Conservation (phyloP, 1,140 invertebrate genomes). For the Drosophila bipectinata region DNA sequence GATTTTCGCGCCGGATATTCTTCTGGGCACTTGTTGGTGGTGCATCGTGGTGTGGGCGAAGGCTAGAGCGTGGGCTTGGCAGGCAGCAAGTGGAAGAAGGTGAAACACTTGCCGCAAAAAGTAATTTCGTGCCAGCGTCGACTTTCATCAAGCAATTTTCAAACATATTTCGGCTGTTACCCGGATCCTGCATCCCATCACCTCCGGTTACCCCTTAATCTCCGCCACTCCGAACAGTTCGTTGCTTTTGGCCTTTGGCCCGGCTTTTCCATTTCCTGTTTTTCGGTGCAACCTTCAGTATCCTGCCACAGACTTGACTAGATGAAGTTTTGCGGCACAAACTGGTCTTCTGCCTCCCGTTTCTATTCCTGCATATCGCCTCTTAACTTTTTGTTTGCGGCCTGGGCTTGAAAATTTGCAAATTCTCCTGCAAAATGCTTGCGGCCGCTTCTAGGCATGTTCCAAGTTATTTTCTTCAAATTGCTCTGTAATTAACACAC, state of each 20-base stretch:
- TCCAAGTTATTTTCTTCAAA: conserved; percentile 33
- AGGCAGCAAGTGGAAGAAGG: conserved; percentile 24
- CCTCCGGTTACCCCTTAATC: not conserved
- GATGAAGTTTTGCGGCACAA: conserved; percentile 52
- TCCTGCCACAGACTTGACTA: conserved; percentile 50
- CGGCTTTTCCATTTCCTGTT: conserved; percentile 51
- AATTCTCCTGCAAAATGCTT: conserved; percentile 44
- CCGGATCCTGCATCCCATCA: not conserved
- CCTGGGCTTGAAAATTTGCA: conserved; percentile 45
- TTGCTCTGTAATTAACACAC: conserved; percentile 54
- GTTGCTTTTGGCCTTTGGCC: conserved; percentile 12
- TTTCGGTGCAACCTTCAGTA: conserved; percentile 21
- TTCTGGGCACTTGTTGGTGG: conserved; percentile 45
- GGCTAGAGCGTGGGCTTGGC: no score
- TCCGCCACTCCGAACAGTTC: conserved; percentile 2
- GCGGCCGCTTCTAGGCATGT: conserved; percentile 26
- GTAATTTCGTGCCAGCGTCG: conserved; percentile 61
- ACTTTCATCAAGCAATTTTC: conserved; percentile 59
- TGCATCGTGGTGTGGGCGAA: conserved; percentile 20
- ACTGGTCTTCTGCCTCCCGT: conserved; percentile 17
- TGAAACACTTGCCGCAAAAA: conserved; percentile 53
- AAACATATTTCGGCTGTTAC: conserved; percentile 55
- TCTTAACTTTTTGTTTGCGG: conserved; percentile 2
- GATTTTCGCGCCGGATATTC: conserved; percentile 25
- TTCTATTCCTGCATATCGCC: conserved; percentile 2